Evolutionary conservation across 2,888 invertebrate genomes (phyloP), one percentile per base, ranked within the genome.

Genomic region (Drosophila pseudotakahashii): DNA sequence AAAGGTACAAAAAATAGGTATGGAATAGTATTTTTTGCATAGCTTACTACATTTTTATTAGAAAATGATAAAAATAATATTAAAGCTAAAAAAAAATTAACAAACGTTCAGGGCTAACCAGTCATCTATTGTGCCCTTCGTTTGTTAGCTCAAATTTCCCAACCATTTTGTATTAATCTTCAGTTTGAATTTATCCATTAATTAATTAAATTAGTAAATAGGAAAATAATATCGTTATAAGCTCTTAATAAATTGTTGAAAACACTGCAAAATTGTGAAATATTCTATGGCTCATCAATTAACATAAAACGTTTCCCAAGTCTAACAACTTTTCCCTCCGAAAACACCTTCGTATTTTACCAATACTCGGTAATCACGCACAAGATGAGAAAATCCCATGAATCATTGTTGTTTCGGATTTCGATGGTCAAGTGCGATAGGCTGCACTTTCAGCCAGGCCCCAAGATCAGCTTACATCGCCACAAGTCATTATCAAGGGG

Each of bases 401-500:
- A 68, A 39, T 58, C 68, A 68, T 58, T 51, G 44, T 58, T 68
- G 41, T 48, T 66, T 16, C 48, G 42, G 32, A 26, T 41, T 58
- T 51, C 58, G 58, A 26, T 58, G 58, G 68, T 67, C 67, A 66
- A 66, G 66, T 55, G 67, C 37, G 67, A 36, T 51, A 37, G 45
- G 48, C 50, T 32, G 48, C 36, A 55, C 62, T 63, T 63, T 50
- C 16, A 36, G 19, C 10, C 14, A 5, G 30, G 13, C 32, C 19
- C 34, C 11, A 64, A 54, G 64, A 53, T 66, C 64, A 26, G 37
- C 23, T 64, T 54, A 66, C 53, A 30, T 36, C 41, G 36, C 10
- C 64, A 44, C 50, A 57, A 67, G 48, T 64, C 66, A 66, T 67
- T 67, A 67, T 55, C 67, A 41, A 32, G 32, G 9, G 23, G 37